Conservation (phyloP, 2,888 invertebrate genomes). For the Tribolium freemani region DNA sequence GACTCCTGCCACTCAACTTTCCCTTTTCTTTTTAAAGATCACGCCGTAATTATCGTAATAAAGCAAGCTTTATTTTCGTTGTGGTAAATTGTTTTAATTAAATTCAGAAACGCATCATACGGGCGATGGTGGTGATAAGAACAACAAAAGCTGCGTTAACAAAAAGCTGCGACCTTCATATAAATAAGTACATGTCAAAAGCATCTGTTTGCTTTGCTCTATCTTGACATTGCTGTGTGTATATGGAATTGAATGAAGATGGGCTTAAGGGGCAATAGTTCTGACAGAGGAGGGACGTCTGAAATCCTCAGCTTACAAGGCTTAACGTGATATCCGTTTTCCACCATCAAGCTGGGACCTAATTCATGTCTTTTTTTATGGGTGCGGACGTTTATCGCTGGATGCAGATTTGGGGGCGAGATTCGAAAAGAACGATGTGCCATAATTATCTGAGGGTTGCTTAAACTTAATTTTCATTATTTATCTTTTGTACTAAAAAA, state of each 20-base stretch:
- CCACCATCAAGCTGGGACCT: slow-evolving; percentile 51
- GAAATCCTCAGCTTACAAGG: slow-evolving; percentile 46
- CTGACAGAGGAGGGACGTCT: slow-evolving; percentile 44
- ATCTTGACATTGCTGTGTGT: slow-evolving; percentile 33
- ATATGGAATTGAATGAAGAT: slow-evolving; percentile 49
- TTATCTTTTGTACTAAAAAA: too few species aligned
- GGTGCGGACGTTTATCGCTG: slow-evolving; percentile 54
- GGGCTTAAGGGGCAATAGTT: slow-evolving; percentile 64
- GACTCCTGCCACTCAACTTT: slow-evolving; percentile 64
- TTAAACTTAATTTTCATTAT: too few species aligned
- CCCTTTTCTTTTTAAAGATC: slow-evolving; percentile 36
- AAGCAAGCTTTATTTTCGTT: slow-evolving; percentile 1
- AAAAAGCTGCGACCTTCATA: slow-evolving; percentile 51
- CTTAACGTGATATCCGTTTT: slow-evolving; percentile 51
- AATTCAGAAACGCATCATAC: slow-evolving; percentile 8
- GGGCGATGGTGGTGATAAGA: slow-evolving; percentile 23
- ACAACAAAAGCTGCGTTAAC: slow-evolving; percentile 29
- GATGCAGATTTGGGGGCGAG: slow-evolving; percentile 45
- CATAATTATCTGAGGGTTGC: background rate
- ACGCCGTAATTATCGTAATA: slow-evolving; percentile 13
- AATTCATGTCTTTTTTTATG: slow-evolving; percentile 50
- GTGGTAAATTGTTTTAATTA: slow-evolving; percentile 12
- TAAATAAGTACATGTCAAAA: slow-evolving; percentile 47
- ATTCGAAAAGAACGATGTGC: background rate
- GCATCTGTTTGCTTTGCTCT: slow-evolving; percentile 51